phyloP scores from a whole-genome alignment of 2,888 invertebrate genomes.

The Cosmorhoe ocellata region DNA sequence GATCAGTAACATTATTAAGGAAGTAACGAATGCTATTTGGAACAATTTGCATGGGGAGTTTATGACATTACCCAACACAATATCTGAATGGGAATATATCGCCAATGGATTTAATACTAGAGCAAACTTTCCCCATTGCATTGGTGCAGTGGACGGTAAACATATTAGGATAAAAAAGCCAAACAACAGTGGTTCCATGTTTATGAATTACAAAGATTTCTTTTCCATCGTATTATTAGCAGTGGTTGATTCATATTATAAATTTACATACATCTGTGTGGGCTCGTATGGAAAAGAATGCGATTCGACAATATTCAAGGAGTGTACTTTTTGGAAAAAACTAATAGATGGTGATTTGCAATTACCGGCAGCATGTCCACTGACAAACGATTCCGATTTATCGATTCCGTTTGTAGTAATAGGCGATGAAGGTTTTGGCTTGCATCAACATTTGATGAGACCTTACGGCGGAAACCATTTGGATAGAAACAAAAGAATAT shows the following conservation, averaged over 20 bases:
- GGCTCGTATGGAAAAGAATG: constrained; percentile 35
- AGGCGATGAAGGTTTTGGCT: constrained; percentile 26
- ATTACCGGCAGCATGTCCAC: constrained; percentile 32
- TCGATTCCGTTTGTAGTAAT: constrained; percentile 26
- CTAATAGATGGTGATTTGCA: constrained; percentile 31
- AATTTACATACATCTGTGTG: constrained; percentile 31
- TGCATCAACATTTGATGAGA: constrained; percentile 23
- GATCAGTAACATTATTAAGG: constrained; percentile 31
- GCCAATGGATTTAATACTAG: constrained; percentile 27
- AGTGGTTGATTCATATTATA: constrained; percentile 34
- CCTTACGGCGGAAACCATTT: constrained; percentile 24
- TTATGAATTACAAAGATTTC: constrained; percentile 33
- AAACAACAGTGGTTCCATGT: constrained; percentile 29
- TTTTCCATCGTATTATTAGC: constrained; percentile 36
- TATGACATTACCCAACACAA: constrained; percentile 30
- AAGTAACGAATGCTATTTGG: constrained; percentile 27
- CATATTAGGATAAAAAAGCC: constrained; percentile 33
- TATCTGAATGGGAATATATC: constrained; percentile 28
- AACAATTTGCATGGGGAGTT: constrained; percentile 28
- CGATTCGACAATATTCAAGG: constrained; percentile 36
- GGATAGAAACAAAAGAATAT: constrained; percentile 22
- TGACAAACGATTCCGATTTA: constrained; percentile 26
- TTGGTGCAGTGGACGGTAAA: constrained; percentile 31
- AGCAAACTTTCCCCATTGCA: constrained; percentile 26
- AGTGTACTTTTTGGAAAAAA: constrained; percentile 35